Evolutionary conservation across 64 coral and sea anemone genomes (phyloP), one percentile per base, ranked within the genome.

Genomic region (Trachythela sp.): DNA sequence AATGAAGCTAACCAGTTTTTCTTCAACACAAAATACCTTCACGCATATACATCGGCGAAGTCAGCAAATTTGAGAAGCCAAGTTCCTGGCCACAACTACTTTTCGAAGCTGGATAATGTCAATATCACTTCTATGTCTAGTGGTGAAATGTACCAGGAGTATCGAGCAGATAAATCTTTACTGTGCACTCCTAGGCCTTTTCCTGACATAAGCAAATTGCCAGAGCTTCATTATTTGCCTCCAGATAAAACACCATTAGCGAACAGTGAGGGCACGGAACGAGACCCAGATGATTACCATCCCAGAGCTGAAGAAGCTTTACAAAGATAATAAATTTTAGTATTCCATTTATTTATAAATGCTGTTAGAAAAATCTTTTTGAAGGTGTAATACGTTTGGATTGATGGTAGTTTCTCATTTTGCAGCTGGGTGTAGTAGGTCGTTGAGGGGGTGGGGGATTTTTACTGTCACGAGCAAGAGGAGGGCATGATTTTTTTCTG

Each of bases 1-100:
- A 58, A 50, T 37, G 22, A 29, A 87, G 85, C 40, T 48, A 27
- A 58, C 30, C 40, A 85, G 22, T 42, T 42, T 85, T 85, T 85
- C 27, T 52, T 86, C 29, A 86, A 86, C 48, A n/a, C 85, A 1
- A 34, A 86, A 54, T 34, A 49, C 85, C 1, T 58, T 11, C 85
- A 86, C 7, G 85, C 85, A 86, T 86, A 86, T 86, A 56, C 20
- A 48, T 59, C 32, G 85, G 40, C 85, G 8, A 86, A 86, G 3
- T 54, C 48, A 86, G 48, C 32, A 86, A 86, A 86, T 18, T 9
- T 56, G 50, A 86, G 27, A 86, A 26, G 48, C 48, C 40, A 58
- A 86, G 41, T 86, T 52, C n/a, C 54, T 86, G 48, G 85, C 48
- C 85, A 86, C 85, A 86, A 33, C 85, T 86, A 86, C 49, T 86